Base-by-base conservation (phyloP, 1,140 invertebrate genomes). In the Philaenus spumarius region DNA sequence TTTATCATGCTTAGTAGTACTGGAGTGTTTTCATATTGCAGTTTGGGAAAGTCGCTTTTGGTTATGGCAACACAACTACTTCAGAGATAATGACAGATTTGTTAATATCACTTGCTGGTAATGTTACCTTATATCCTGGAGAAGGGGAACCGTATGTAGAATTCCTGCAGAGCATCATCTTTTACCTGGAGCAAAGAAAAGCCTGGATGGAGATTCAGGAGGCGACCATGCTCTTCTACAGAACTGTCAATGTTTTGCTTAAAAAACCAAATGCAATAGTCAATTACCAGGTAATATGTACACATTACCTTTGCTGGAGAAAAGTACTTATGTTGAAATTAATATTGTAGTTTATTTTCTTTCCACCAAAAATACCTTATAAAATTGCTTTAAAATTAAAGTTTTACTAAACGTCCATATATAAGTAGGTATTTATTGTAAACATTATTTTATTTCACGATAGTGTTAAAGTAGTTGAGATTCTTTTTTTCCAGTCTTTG, bases 41-140 rank as follows among this genome's bases (percentile, higher is more conserved):
- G 76, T 86, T 85, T 64, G 77, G 71, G 9, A 77, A 76, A 3
- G 67, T 84, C 5, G 82, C 78, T 1, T 75, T 82, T 35, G 84
- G 84, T 0, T 86, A 82, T 58, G 82, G 55, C 20, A 62, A 62
- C 34, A 48, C 55, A 24, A 52, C 52, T 1, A 52, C 40, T 1
- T 23, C 53, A 2, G 53, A 56, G 2, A 48, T 34, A 22, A 26
- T 62, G 26, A 37, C 43, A 2, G 35, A 39, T 22, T 23, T 56
- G 12, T 40, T 62, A 24, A 19, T 34, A 12, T 55, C 48, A 12
- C 34, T 63, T 26, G 22, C 46, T 14, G 53, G 45, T 26, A 46
- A 47, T 17, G 17, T 12, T 9, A 35, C 34, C 12, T 19, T 60
- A 12, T 63, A 60, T 40, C 60, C 57, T 6, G 63, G 63, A 0